Percentiles rank a stretch among this genome's conserved stretches.
Conservation (phyloP, 1,140 invertebrate species). For the Heliconius himera region DNA sequence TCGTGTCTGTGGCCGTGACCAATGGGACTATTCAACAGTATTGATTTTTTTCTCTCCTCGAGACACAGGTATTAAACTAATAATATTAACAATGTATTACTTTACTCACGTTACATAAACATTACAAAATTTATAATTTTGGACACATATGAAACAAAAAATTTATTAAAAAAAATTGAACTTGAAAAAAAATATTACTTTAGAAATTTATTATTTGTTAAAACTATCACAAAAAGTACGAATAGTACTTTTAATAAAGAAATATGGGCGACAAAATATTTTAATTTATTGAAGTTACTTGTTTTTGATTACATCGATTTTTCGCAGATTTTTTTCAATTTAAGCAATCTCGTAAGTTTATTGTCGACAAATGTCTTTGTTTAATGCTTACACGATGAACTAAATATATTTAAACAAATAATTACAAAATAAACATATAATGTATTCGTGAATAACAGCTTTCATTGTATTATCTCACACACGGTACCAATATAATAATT, state of each 20-base stretch:
- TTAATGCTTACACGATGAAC: neutral
- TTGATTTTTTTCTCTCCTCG: constrained; percentile 58
- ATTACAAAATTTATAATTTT: neutral
- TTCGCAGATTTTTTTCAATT: constrained; percentile 16
- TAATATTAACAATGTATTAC: constrained; percentile 23
- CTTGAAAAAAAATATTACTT: neutral
- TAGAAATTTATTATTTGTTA: too few relatives aligned
- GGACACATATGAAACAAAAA: neutral
- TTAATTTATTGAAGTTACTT: neutral
- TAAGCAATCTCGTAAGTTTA: constrained; percentile 19
- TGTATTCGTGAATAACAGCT: constrained; percentile 19
- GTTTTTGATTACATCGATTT: constrained; percentile 1
- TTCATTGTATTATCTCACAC: constrained; percentile 4
- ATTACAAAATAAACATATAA: neutral
- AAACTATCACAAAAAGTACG: too few relatives aligned
- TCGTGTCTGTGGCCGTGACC: constrained; percentile 14
- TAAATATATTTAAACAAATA: constrained; percentile 7
- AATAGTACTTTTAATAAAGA: too few relatives aligned
- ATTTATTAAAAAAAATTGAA: neutral
- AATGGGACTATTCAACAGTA: constrained; percentile 53
- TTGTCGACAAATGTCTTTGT: neutral
- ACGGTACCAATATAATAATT: neutral
- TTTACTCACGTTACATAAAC: constrained; percentile 20
- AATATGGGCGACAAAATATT: neutral
- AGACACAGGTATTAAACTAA: constrained; percentile 59